These are phyloP conservation scores for Alloplasta piceator DNA, from an alignment of 2,888 invertebrate species.

Conservation along the genomic window DNA sequence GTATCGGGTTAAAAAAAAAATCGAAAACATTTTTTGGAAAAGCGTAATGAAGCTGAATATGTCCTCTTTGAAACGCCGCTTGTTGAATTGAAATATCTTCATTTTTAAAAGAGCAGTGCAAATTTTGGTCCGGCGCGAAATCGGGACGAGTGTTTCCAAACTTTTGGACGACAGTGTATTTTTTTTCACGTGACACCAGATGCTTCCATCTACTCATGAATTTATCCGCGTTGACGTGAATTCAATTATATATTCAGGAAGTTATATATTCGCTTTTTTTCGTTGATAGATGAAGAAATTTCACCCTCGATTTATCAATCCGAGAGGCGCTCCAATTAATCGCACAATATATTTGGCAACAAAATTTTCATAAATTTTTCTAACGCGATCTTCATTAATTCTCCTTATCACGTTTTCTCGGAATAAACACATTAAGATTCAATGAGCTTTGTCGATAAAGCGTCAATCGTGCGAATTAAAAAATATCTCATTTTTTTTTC, in stretches of 20 bases:
- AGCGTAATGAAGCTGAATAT: no score
- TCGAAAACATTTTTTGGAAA: no score
- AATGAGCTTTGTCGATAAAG: constrained; percentile 45
- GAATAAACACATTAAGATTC: constrained; percentile 47
- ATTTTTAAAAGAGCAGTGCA: no score
- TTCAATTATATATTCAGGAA: constrained; percentile 61
- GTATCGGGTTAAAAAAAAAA: no score
- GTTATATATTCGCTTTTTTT: constrained; percentile 23
- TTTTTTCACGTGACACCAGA: constrained; percentile 8
- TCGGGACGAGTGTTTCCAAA: no score
- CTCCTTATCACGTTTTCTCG: constrained; percentile 43
- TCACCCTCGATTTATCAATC: constrained; percentile 46
- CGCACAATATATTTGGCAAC: not conserved
- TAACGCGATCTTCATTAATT: constrained; percentile 35
- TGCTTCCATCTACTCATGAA: constrained; percentile 17
- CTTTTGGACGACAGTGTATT: no score
- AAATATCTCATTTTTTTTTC: no score
- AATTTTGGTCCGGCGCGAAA: no score
- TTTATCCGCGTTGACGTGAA: constrained; percentile 44
- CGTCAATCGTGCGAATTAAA: no score
- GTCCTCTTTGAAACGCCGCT: no score
- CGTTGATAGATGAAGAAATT: not conserved
- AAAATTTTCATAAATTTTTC: not conserved
- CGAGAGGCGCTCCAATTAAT: constrained; percentile 32
- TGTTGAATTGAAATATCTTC: no score